phyloP scores from a whole-genome alignment of 1,140 invertebrate species.

The Polypedilum vanderplanki region DNA sequence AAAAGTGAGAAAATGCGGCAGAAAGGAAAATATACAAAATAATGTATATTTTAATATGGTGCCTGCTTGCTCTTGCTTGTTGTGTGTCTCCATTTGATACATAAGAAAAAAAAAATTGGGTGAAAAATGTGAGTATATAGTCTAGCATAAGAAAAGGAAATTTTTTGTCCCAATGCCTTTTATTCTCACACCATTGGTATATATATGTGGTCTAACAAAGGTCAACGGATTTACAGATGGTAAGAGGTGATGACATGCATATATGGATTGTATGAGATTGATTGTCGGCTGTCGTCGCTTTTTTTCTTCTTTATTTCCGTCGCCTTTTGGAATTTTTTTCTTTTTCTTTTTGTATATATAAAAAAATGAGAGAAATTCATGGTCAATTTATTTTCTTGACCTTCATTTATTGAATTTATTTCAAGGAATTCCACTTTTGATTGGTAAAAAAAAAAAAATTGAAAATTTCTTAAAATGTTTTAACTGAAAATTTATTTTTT shows the following conservation, averaged over 20 bases:
- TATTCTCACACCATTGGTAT: background rate
- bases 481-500: too few species aligned
- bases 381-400: too few species aligned
- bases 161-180: background rate
- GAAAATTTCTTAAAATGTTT: too few species aligned
- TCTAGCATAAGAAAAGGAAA: background rate
- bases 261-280: constrained; percentile 13
- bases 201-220: background rate
- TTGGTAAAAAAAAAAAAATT: too few species aligned
- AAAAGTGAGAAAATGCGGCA: constrained; percentile 5
- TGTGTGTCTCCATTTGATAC: background rate
- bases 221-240: constrained; percentile 8
- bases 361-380: too few species aligned
- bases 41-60: constrained; percentile 20
- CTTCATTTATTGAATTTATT: too few species aligned
- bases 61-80: background rate
- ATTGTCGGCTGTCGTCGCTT: background rate
- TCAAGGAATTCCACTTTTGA: too few species aligned
- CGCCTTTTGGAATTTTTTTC: background rate
- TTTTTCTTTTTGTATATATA: background rate
- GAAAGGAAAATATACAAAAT: constrained; percentile 13
- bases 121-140: constrained; percentile 3
- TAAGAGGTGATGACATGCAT: constrained; percentile 22
- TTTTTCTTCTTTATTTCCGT: background rate
- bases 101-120: background rate